Evolutionary conservation across 1,140 invertebrate genomes (phyloP), one percentile per base, ranked within the genome.

Genomic region (Leptopilina clavipes): DNA sequence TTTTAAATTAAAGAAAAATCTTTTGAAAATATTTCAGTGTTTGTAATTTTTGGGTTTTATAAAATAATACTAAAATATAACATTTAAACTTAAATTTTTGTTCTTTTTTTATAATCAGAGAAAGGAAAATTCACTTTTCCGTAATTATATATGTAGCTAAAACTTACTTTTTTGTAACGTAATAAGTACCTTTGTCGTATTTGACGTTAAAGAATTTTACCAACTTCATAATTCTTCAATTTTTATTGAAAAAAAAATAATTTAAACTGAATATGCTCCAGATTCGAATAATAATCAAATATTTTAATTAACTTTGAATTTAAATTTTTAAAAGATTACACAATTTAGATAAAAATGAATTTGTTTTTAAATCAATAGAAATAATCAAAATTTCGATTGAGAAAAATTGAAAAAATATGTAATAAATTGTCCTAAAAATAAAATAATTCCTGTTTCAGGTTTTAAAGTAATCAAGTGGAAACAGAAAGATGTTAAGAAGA

Each of bases 401-500:
- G 6, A 9, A 40, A 40, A 40, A 40, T 40, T 40, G 0, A 40
- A 40, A 7, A 2, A 31, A 2, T 31, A 31, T 31, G 5, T 40
- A 40, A 40, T 40, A 40, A 40, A 40, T 9, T 40, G 6, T 31
- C 2, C 6, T 31, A 31, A 40, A 40, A 40, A 9, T 40, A 40
- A 40, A 31, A 31, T 31, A 31, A 19, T 54, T 3, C 3, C 0
- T 2, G 0, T 54, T 65, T n/a, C 25, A 65, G 59, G 19, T 59
- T 25, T 19, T 59, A 31, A 11, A 22, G 12, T 31, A 65, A 31
- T 45, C 9, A 59, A 25, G 72, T 17, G 5, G 1, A 31, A 56
- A 18, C 3, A 37, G 22, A 56, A 73, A 73, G 56, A 37, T 48
- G 52, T 14, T 31, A 17, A 18, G 52, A 73, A 54, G 52, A 45